Base-by-base conservation (phyloP, 2,888 invertebrate genomes). In the Chymomyza fuscimana region DNA sequence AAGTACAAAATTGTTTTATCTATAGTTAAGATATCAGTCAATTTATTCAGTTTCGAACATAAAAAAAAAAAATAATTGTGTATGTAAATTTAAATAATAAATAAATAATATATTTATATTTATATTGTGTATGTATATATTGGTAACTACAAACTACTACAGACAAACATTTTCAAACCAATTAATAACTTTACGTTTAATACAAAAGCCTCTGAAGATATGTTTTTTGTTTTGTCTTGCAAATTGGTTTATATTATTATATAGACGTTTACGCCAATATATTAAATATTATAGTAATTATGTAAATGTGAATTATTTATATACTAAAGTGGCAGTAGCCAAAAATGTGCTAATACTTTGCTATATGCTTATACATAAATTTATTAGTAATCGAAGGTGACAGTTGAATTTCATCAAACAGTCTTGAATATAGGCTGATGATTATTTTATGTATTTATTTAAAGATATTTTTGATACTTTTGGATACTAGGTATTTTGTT, bases 11-110 rank as follows among this genome's bases (percentile, higher is more conserved):
- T 86, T 74, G 78, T 82, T 73, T 78, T 77, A 80, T 78, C 70
- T 81, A 83, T 74, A 76, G 87, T 89, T 90, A 90, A 89, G 83
- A 90, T 90, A 90, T 90, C 90, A 90, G 90, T 90, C 90, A 81
- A 78, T 89, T 88, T 87, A 83, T 87, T 80, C 86, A 83, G 79
- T 76, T 86, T 79, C 73, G 79, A 72, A 79, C 79, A 71, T 25
- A 4, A 25, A 75, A 62, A 64, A 65, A 72, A 63, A 70, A 67
- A 69, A 68, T 76, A 69, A 76, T 22, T 63, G 40, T 63, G 40
- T 46, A 46, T 46, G 63, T 65, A 51, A 68, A 65, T 52, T 70
- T 71, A 67, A 76, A 71, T 86, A 75, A 76, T 79, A 80, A 81
- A 67, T 56, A 69, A 54, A 60, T 60, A n/a, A 60, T 6, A 70